Base-by-base conservation (phyloP, 2,888 invertebrate species). In the Tricholauxania praeusta region DNA sequence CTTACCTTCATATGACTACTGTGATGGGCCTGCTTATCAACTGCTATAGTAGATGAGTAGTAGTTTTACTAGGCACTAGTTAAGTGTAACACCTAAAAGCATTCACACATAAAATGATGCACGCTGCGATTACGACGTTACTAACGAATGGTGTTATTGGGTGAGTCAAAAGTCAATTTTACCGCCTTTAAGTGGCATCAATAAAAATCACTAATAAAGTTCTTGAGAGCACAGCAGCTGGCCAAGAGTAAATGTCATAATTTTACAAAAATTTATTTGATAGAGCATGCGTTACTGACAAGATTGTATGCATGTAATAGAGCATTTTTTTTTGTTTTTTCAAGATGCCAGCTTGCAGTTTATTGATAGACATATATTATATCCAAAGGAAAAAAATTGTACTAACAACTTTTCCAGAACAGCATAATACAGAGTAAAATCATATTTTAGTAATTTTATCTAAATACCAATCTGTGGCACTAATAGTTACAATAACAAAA, bases 51-150 rank as follows among this genome's bases (percentile, higher is more conserved):
- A 68, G 55, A 15, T 17, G 4, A 17, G 17, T 48, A 57, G 47
- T 47, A 15, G 17, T 47, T 39, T 22, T 19, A 48, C 19, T 55
- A 68, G 22, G 57, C 47, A 22, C n/a, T 39, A 47, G 57, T 39
- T 10, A 39, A 39, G 10, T 39, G 39, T 39, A 39, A 39, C 39
- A 39, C 67, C 19, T 68, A 68, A 68, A 68, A 68, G 67, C 67
- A 68, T 68, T 68, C 67, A 57, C 57, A 48, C 67, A 68, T 68
- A 68, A 68, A 68, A 49, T 28, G 67, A 59, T 68, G 49, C 48
- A 48, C 47, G 57, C 67, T 17, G 22, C 19, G 67, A 68, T 68
- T 57, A 39, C 39, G 2, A 39, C 2, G 39, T 39, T 10, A 39
- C 10, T 10, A 10, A 39, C 8, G 39, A 10, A 39, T 10, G 10